Evolutionary conservation across 2,888 invertebrate species (phyloP).

Genomic region (Cyrtodaria siliqua): DNA sequence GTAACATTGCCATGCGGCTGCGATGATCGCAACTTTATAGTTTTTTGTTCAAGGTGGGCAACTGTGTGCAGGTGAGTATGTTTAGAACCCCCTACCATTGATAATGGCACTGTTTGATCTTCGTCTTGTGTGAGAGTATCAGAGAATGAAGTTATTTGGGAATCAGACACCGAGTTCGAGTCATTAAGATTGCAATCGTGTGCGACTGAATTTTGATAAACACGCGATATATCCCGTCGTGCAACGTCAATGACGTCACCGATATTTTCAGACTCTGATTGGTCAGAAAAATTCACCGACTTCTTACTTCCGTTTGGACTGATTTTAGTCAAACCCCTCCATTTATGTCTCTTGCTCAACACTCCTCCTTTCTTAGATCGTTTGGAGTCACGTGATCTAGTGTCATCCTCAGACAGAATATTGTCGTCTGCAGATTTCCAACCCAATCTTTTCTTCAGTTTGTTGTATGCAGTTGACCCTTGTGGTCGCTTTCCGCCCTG

Average conservation of each 20-base stretch:
- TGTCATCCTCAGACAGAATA: conserved; percentile 61
- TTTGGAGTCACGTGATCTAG: conserved; percentile 66
- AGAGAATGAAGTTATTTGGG: conserved; percentile 56
- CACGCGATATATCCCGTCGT: conserved; percentile 3
- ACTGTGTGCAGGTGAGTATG: too few species aligned
- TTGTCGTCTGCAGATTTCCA: conserved; percentile 60
- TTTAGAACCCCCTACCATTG: neutral
- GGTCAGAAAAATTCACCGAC: conserved; percentile 42
- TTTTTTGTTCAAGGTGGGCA: too few species aligned
- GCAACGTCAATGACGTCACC: conserved; percentile 33
- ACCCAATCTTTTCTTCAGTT: conserved; percentile 65
- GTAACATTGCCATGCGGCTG: neutral
- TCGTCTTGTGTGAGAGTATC: conserved; percentile 30
- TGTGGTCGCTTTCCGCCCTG: conserved; percentile 62
- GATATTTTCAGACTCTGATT: conserved; percentile 31
- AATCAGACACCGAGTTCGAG: conserved; percentile 44
- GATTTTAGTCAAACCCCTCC: conserved; percentile 33
- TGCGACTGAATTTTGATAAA: conserved; percentile 3
- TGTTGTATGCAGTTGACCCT: conserved; percentile 48
- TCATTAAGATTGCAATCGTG: conserved; percentile 19
- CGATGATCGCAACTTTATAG: too few species aligned
- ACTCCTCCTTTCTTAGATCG: conserved; percentile 65
- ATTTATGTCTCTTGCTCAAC: conserved; percentile 60
- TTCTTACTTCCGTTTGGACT: conserved; percentile 20
- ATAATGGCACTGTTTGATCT: conserved; percentile 36